Evolutionary conservation across 2,888 invertebrate species (phyloP), one percentile per base, ranked within the genome.

Genomic region (Dasysyrphus albostriatus): DNA sequence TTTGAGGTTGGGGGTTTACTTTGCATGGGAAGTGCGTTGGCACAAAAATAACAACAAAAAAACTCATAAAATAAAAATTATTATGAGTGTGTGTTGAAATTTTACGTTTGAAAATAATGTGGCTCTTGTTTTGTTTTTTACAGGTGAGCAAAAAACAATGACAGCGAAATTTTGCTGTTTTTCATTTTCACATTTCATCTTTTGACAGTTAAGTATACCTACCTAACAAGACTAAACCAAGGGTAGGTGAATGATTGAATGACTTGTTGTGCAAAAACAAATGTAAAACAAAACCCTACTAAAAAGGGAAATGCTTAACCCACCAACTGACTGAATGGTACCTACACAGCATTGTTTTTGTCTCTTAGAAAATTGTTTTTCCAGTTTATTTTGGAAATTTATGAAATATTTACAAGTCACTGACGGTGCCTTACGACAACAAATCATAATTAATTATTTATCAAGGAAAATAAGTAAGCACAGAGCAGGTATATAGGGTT

Each of bases 121-220:
- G 59, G 42, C 29, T 44, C 8, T 44, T 44, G 47, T 19, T 44
- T n/a, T n/a, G n/a, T n/a, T 39, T 16, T 32, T 39, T 24, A n/a
- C 24, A 14, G 47, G 32, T 2, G 5, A 39, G 51, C 47, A 75
- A 65, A 67, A 77, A 73, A 79, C 79, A 75, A 75, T 79, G 79
- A 65, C 49, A 51, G 47, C 16, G 42, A 56, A 47, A 16, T 70
- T 54, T 34, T 32, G 65, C 37, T 44, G 67, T 67, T 79, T 75
- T 63, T 63, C 75, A 73, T 81, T 81, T 80, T 72, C 80, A 85
- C 61, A 81, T 81, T 73, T 85, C 84, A 81, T 81, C 61, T 85
- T 77, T 69, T 81, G 84, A 81, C 84, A 85, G 65, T 69, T 78
- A 65, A 58, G 61, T 61, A 29, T 59, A 32, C 32, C 7, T 32